Conservation (phyloP, 2,113 vertebrate species). For the Suricata suricatta region DNA sequence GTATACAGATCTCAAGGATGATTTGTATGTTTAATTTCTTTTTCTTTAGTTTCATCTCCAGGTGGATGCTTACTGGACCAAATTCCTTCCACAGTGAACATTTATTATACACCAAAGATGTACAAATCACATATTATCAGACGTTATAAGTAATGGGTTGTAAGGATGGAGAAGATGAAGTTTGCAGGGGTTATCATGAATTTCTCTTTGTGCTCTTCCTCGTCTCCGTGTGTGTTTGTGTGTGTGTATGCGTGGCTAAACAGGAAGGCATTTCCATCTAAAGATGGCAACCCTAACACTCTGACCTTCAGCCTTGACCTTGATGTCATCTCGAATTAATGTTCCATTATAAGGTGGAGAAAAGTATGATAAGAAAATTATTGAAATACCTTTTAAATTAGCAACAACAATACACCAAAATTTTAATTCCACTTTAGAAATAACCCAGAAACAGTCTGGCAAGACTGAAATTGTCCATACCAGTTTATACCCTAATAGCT, state of each 20-base stretch:
- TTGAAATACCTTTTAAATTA: not conserved
- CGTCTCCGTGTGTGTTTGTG: not conserved
- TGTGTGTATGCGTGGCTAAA: not conserved
- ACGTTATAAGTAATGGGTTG: not conserved
- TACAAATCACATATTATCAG: not conserved
- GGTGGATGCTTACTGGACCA: not conserved
- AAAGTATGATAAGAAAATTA: not conserved
- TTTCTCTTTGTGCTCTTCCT: not conserved
- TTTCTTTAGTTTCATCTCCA: slow-evolving; percentile 7
- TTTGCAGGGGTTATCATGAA: not conserved
- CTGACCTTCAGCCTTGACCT: not conserved
- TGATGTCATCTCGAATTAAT: not conserved
- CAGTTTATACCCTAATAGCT: not conserved
- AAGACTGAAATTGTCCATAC: not conserved
- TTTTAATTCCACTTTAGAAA: slow-evolving; percentile 3
- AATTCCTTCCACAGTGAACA: not conserved
- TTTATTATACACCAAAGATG: slow-evolving; percentile 11
- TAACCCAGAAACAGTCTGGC: not conserved
- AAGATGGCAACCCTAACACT: not conserved
- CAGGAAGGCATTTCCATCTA: not conserved
- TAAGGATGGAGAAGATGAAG: not conserved
- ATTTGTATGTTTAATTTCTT: not conserved
- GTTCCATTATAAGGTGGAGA: not conserved
- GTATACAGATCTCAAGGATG: not conserved
- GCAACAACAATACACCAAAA: not conserved